These are phyloP conservation scores for Drosophila subquinaria DNA, from an alignment of 2,888 invertebrate species.

Conservation along the genomic window DNA sequence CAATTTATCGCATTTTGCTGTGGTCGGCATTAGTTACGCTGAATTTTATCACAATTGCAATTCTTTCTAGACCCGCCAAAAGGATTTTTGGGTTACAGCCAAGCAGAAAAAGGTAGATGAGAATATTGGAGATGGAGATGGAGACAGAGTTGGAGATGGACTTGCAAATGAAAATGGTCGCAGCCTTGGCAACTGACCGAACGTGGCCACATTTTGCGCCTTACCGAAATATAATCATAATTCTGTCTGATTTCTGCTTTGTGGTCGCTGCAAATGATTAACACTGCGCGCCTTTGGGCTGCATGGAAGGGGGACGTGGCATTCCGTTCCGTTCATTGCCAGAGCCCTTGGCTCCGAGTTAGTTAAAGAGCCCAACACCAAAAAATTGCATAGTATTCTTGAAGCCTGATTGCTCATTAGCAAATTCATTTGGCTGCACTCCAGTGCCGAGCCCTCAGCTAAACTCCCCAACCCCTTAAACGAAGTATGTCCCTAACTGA, in stretches of 20 bases:
- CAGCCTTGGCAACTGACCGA: slow-evolving; percentile 70
- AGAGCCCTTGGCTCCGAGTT: slow-evolving; percentile 23
- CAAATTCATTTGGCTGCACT: slow-evolving; percentile 77
- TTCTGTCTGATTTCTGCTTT: slow-evolving; percentile 61
- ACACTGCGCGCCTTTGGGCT: slow-evolving; percentile 42
- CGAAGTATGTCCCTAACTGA: slow-evolving; percentile 26
- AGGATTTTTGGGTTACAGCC: slow-evolving; percentile 57
- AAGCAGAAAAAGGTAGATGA: slow-evolving; percentile 41
- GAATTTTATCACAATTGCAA: slow-evolving; percentile 81
- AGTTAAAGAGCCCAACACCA: slow-evolving; percentile 39
- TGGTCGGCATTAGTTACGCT: slow-evolving; percentile 81
- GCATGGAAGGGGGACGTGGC: slow-evolving; percentile 17
- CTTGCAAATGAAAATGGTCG: slow-evolving; percentile 24
- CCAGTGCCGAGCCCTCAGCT: slow-evolving; percentile 42
- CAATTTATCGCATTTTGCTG: slow-evolving; percentile 81
- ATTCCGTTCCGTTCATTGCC: slow-evolving; percentile 8
- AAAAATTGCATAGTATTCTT: slow-evolving; percentile 56
- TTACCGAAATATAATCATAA: slow-evolving; percentile 67
- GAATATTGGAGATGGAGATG: neutral
- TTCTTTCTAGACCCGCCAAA: slow-evolving; percentile 63
- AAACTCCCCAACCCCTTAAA: neutral
- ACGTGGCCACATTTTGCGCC: slow-evolving; percentile 34
- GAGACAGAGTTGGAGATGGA: slow-evolving; percentile 1
- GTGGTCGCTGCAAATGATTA: slow-evolving; percentile 72
- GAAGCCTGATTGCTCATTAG: slow-evolving; percentile 78